Evolutionary conservation across 2,888 invertebrate species (phyloP), one percentile per base, ranked within the genome.

Genomic region (Stratiomys singularior): DNA sequence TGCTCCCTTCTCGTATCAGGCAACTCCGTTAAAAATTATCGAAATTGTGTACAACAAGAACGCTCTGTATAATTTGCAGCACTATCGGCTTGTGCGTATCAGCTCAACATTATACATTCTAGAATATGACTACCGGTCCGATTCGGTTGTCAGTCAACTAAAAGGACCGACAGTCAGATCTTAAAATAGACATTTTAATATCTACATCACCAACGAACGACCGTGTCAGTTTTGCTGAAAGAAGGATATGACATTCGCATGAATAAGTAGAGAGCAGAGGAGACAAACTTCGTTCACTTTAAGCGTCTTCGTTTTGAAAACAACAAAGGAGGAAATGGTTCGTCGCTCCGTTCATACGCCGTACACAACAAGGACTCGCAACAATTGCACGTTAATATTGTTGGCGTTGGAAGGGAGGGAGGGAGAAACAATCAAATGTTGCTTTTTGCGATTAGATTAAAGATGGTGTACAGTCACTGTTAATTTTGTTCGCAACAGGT

Each of bases 401-500:
- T n/a, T n/a, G n/a, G n/a, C n/a, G n/a, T n/a, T n/a, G n/a, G 44
- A 46, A 13, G 47, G 23, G 25, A 9, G 69, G 44, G 47, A 47
- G 69, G 47, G 18, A 25, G 3, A 37, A 37, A 47, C 69, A 69
- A 69, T 69, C 69, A 46, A 69, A 46, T 44, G 69, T 69, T 27
- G 30, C 69, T 11, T 37, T 37, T 47, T 23, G 69, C 15, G 69
- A 69, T 46, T 46, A 69, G 47, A 69, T 69, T 46, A 69, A 69
- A 69, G 69, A 47, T 69, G 37, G 37, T 18, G 47, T 69, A 69
- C 5, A 52, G 52, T 52, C 52, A 21, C 44, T 58, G 58, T 74
- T 74, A 74, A 74, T 74, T 74, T 74, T 74, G 74, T 30, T 74
- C 74, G 37, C 74, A 60, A 74, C 74, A 74, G 74, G 74, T 74